Evolutionary conservation across 2,113 vertebrate genomes (phyloP).

Genomic region (Nannospalax galili): DNA sequence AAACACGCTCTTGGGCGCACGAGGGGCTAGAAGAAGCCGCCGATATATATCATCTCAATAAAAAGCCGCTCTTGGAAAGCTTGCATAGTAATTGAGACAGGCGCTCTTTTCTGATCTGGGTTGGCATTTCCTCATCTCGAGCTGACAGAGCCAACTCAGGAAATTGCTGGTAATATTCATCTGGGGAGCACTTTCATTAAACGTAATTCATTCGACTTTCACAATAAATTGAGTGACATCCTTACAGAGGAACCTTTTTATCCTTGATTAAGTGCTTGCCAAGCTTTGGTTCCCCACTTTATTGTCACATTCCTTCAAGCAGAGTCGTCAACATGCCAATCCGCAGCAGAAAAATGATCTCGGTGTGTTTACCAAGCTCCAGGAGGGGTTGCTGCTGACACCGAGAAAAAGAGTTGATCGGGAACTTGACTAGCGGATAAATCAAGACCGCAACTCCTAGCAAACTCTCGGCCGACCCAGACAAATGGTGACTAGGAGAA

Average conservation of each 20-base stretch:
- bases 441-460: slow-evolving; percentile 81
- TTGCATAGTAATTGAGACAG: slow-evolving; percentile 86
- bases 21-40: slow-evolving; percentile 34
- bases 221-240: slow-evolving; percentile 93
- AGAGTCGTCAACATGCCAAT: slow-evolving; percentile 89
- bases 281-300: slow-evolving; percentile 87
- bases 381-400: slow-evolving; percentile 86
- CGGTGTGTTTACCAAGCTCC: slow-evolving; percentile 86
- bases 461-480: background rate
- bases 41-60: slow-evolving; percentile 76
- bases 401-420: slow-evolving; percentile 74
- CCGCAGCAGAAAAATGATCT: slow-evolving; percentile 81
- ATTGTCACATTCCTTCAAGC: slow-evolving; percentile 90
- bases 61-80: slow-evolving; percentile 78
- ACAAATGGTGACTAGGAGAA: background rate
- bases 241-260: slow-evolving; percentile 90
- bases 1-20: slow-evolving; percentile 40
- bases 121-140: slow-evolving; percentile 89
- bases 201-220: slow-evolving; percentile 93
- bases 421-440: slow-evolving; percentile 82
- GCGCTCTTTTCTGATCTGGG: slow-evolving; percentile 85
- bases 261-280: slow-evolving; percentile 91
- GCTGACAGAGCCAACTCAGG: slow-evolving; percentile 89
- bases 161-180: slow-evolving; percentile 93
- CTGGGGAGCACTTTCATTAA: slow-evolving; percentile 92